Conservation (phyloP, 2,888 invertebrate species). For the Sericinus montela region DNA sequence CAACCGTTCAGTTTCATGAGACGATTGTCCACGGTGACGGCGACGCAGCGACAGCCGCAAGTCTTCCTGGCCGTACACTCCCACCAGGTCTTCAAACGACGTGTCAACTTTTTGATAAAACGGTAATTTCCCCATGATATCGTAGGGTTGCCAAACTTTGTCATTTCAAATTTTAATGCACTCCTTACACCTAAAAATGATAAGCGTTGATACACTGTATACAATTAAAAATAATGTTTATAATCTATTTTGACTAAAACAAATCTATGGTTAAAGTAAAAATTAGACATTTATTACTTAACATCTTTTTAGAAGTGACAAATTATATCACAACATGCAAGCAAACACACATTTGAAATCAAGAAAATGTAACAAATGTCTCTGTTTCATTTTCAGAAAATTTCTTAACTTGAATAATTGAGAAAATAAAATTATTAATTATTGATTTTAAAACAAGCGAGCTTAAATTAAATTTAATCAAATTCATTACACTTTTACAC, state of each 20-base stretch:
- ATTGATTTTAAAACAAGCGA: no score
- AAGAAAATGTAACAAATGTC: no score
- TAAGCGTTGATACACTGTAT: not conserved
- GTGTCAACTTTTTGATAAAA: conserved; percentile 55
- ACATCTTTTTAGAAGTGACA: not conserved
- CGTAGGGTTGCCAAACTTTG: conserved; percentile 58
- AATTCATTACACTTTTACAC: no score
- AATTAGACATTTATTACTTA: not conserved
- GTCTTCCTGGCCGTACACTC: conserved; percentile 59
- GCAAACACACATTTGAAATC: no score
- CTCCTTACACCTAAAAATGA: conserved; percentile 22
- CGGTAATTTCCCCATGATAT: conserved; percentile 65
- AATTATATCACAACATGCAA: no score
- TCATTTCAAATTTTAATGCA: conserved; percentile 45
- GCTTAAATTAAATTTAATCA: no score
- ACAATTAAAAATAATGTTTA: not conserved
- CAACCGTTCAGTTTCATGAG: conserved; percentile 59
- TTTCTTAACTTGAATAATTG: no score
- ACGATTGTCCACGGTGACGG: conserved; percentile 54
- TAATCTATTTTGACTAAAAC: not conserved
- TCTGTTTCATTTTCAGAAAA: no score
- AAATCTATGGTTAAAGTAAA: not conserved
- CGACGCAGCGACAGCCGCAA: conserved; percentile 52
- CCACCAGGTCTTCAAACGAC: conserved; percentile 64
- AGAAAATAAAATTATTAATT: no score